phyloP scores from a whole-genome alignment of 2,797 vertebrate species.

The Melanotaenia boesemani region DNA sequence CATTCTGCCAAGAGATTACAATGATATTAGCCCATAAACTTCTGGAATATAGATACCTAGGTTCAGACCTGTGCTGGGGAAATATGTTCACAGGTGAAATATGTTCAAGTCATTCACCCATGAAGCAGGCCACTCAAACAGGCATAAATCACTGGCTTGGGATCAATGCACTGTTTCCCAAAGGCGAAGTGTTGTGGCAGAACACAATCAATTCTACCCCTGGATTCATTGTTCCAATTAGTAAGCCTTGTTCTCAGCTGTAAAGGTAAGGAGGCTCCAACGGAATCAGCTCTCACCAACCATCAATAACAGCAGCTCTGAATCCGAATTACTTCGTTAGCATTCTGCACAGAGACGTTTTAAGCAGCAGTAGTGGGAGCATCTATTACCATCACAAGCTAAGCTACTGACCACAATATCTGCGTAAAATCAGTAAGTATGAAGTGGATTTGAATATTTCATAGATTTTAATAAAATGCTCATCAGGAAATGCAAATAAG shows the following conservation, averaged over 20 bases:
- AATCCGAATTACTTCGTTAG: constrained; percentile 62
- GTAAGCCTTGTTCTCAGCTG: constrained; percentile 46
- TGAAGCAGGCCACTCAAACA: constrained; percentile 37
- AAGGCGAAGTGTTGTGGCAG: constrained; percentile 53
- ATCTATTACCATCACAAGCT: constrained; percentile 48
- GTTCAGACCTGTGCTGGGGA: constrained; percentile 8
- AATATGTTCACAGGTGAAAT: constrained; percentile 50
- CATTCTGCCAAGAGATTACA: background rate
- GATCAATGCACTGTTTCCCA: constrained; percentile 70
- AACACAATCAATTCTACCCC: constrained; percentile 69
- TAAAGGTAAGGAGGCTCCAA: constrained; percentile 35
- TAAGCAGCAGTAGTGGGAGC: constrained; percentile 1
- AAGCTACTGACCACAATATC: constrained; percentile 16
- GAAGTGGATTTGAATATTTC: background rate
- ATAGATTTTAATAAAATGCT: background rate
- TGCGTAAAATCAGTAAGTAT: background rate
- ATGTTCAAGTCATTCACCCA: constrained; percentile 46
- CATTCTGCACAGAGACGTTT: constrained; percentile 35
- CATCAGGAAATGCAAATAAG: background rate
- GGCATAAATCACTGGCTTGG: constrained; percentile 64
- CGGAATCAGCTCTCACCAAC: constrained; percentile 46
- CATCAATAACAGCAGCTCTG: constrained; percentile 44
- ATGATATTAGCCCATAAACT: constrained; percentile 27
- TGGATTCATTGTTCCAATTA: constrained; percentile 67
- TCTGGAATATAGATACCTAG: constrained; percentile 20